Conservation (phyloP, 2,888 invertebrate genomes). For the Xestia ashworthii region DNA sequence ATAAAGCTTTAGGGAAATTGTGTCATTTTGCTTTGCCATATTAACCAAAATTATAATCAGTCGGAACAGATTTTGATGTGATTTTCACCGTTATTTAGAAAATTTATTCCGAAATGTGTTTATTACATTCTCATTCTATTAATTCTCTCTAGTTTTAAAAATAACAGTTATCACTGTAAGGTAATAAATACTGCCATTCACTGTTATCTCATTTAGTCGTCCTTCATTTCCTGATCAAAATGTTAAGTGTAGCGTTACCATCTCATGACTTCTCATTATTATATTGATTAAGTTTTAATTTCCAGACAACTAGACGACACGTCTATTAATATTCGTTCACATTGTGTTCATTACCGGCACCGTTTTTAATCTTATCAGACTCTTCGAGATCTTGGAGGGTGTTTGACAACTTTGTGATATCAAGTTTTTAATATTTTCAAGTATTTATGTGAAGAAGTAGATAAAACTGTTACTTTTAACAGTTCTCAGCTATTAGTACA, state of each 20-base stretch:
- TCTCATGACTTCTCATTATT: conserved; percentile 52
- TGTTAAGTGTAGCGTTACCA: conserved; percentile 40
- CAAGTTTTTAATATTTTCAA: conserved; percentile 10
- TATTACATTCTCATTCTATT: too few species aligned
- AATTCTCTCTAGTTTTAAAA: too few species aligned
- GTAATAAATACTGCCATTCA: neutral
- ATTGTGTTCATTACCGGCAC: conserved; percentile 59
- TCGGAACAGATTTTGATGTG: too few species aligned
- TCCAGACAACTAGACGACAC: conserved; percentile 59
- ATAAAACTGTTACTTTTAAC: neutral
- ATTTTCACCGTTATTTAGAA: too few species aligned
- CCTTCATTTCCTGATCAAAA: conserved; percentile 39
- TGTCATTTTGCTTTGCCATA: too few species aligned
- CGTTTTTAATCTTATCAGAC: conserved; percentile 55
- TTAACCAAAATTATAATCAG: too few species aligned
- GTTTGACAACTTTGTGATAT: conserved; percentile 19
- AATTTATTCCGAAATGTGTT: too few species aligned
- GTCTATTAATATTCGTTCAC: conserved; percentile 58
- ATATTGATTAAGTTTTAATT: conserved; percentile 61
- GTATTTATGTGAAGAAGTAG: neutral
- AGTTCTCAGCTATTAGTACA: conserved; percentile 1
- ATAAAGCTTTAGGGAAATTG: too few species aligned
- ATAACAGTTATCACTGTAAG: neutral
- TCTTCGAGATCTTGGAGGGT: conserved; percentile 4
- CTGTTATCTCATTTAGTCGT: conserved; percentile 41